These are phyloP conservation scores for Drosophila eugracilis DNA, from an alignment of 1,140 invertebrate genomes.

Conservation along the genomic window DNA sequence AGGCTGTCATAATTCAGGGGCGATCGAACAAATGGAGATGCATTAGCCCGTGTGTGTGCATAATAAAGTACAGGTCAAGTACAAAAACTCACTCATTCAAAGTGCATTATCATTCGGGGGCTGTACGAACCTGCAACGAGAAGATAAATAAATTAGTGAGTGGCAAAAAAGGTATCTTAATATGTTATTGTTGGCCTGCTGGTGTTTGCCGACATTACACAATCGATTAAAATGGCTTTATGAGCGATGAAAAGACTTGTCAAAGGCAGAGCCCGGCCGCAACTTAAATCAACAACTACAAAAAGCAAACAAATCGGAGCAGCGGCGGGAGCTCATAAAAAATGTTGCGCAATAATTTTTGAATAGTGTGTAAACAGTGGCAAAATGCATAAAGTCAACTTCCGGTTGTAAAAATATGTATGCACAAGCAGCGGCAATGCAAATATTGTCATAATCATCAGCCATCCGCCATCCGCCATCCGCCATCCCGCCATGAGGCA, in stretches of 20 bases:
- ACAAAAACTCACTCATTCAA: constrained; percentile 13
- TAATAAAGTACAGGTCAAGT: not conserved
- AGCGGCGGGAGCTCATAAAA: constrained; percentile 37
- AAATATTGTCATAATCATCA: constrained; percentile 83
- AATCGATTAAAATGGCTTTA: constrained; percentile 33
- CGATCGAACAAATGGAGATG: constrained; percentile 49
- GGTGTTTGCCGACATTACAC: constrained; percentile 42
- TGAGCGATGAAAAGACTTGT: constrained; percentile 13
- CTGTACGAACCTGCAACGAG: constrained; percentile 72
- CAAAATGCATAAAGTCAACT: constrained; percentile 81
- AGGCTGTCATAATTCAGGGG: constrained; percentile 37
- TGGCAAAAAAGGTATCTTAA: constrained; percentile 24
- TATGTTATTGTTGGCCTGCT: constrained; percentile 41
- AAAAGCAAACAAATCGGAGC: constrained; percentile 6
- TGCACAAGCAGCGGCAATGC: constrained; percentile 52
- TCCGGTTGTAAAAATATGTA: constrained; percentile 66
- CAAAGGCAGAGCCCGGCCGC: constrained; percentile 26
- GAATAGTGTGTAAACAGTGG: constrained; percentile 80
- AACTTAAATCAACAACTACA: constrained; percentile 35
- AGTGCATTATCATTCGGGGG: constrained; percentile 6
- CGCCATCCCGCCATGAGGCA: constrained; percentile 52
- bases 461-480: constrained; percentile 32
- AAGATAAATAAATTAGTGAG: constrained; percentile 35
- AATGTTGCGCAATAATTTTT: constrained; percentile 79
- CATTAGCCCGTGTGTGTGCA: constrained; percentile 19